Percentiles rank a stretch among this genome's conserved stretches.
Conservation (phyloP, 1,140 invertebrate genomes). For the Papilio glaucus region DNA sequence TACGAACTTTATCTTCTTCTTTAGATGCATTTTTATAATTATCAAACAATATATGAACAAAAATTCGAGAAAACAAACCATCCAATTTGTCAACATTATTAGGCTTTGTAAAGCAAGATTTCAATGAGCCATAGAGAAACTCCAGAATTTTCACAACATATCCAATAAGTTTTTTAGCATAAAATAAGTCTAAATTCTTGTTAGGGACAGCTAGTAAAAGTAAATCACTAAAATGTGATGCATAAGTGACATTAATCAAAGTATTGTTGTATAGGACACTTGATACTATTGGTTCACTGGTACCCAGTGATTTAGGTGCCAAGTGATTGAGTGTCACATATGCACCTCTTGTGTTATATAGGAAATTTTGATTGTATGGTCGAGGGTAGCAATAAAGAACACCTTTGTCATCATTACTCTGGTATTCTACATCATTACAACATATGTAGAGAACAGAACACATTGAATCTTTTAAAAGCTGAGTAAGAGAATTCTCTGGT, state of each 20-base stretch:
- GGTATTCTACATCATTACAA: conserved; percentile 85
- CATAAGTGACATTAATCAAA: conserved; percentile 85
- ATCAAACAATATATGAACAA: conserved; percentile 54
- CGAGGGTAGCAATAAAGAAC: conserved; percentile 87
- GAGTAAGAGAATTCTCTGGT: conserved; percentile 80
- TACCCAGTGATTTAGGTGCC: conserved; percentile 85
- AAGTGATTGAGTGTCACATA: conserved; percentile 88
- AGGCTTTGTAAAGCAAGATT: conserved; percentile 72
- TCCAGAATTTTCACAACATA: conserved; percentile 78
- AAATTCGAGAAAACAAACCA: conserved; percentile 66
- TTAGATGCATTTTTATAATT: conserved; percentile 46
- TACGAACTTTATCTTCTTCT: conserved; percentile 39
- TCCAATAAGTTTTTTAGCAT: conserved; percentile 69
- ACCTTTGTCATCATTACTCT: conserved; percentile 86
- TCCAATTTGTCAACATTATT: conserved; percentile 76
- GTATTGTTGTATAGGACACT: conserved; percentile 83
- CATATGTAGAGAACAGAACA: conserved; percentile 86
- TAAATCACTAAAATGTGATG: conserved; percentile 82
- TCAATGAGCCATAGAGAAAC: conserved; percentile 73
- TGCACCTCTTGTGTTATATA: conserved; percentile 86
- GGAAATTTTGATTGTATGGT: conserved; percentile 84
- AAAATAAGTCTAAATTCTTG: conserved; percentile 71
- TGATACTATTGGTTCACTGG: conserved; percentile 83
- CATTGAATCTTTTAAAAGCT: conserved; percentile 83
- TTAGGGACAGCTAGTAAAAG: conserved; percentile 81